Evolutionary conservation across 2,888 invertebrate species (phyloP).

Genomic region (Tenthredo mesomela): DNA sequence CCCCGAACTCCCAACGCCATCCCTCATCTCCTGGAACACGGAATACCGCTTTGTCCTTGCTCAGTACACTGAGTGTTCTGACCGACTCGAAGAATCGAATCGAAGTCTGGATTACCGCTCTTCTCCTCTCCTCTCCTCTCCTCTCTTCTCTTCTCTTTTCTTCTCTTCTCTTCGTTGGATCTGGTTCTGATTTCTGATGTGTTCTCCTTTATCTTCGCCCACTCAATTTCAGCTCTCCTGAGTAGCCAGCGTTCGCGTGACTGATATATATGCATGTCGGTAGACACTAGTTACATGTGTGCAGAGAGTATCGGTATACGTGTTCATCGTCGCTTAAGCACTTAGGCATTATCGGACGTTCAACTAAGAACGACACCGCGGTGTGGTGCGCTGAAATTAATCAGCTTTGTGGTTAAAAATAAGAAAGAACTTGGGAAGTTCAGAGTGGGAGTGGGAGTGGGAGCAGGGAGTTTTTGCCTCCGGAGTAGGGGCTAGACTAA

Average conservation of each 20-base stretch:
- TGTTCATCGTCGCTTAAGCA: conserved; percentile 39
- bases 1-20: background rate
- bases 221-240: conserved; percentile 17
- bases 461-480: background rate
- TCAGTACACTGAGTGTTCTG: background rate
- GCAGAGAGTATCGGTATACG: conserved; percentile 23
- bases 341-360: conserved; percentile 44
- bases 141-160: background rate
- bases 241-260: conserved; percentile 26
- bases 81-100: conserved; percentile 13
- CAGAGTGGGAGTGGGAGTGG: conserved; percentile 1
- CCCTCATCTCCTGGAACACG: conserved; percentile 19
- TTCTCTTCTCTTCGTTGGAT: background rate
- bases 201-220: conserved; percentile 3
- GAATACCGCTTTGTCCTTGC: conserved; percentile 32
- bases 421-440: conserved; percentile 30
- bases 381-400: conserved; percentile 41
- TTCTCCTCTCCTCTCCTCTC: background rate
- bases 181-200: conserved; percentile 27
- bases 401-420: conserved; percentile 47
- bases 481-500: conserved; percentile 28
- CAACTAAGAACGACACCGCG: conserved; percentile 33
- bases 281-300: conserved; percentile 6
- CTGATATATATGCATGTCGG: conserved; percentile 16
- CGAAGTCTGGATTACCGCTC: background rate